Base-by-base conservation (phyloP, 2,888 invertebrate species). In the Chydorus sphaericus region DNA sequence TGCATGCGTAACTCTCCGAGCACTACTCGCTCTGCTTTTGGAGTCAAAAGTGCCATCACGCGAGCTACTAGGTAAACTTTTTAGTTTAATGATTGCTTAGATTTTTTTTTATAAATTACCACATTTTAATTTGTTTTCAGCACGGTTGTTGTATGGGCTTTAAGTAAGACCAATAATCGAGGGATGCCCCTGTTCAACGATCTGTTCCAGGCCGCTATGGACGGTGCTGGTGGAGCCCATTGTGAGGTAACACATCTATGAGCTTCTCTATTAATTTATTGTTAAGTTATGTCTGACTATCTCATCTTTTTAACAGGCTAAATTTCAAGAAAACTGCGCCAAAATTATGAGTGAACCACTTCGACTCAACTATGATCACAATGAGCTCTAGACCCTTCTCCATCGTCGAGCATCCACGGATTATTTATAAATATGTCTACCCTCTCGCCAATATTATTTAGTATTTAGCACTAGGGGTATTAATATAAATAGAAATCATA, bases 131-230 rank as follows among this genome's bases (percentile, higher is more conserved):
- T 10, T 28, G 11, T 28, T 50, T 50, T 30, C 18, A 55, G 55
- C 28, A 55, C 49, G 6, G 26, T 55, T 26, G 49, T 39, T 26
- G 55, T 36, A 14, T 55, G 55, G 55, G 55, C 55, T 10, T 16
- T 55, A 14, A 49, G 38, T 29, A 31, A 36, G 23, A 33, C 48
- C 10, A 55, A 31, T 49, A 55, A 55, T 20, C 48, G 26, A n/a
- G 48, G 55, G 14, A 36, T 36, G 37, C 55, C 55, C 8, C 14
- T 49, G 11, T 55, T 55, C 18, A 37, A 30, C 28, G 48, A 23
- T 20, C 36, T 55, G 37, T 55, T 36, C 28, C n/a, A 55, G 28
- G 55, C 55, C 8, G 55, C 55, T n/a, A 36, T 33, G 18, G 16
- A 49, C 28, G 55, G 55, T 18, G 23, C 33, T 20, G 20, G 31